These are phyloP conservation scores for Lepilemur ruficaudatus DNA, from an alignment of 2,797 vertebrate species.

Conservation along the genomic window DNA sequence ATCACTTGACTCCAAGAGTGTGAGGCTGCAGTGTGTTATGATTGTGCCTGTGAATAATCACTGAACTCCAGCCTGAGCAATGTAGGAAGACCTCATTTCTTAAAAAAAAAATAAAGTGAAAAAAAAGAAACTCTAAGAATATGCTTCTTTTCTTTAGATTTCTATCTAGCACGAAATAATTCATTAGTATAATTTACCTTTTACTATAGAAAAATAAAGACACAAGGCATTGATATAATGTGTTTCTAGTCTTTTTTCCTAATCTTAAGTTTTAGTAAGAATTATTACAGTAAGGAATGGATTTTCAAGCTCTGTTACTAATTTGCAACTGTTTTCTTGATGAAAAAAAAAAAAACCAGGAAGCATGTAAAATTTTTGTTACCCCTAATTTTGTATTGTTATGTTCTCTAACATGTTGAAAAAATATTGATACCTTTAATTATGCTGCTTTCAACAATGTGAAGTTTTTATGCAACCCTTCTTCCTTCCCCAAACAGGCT, in stretches of 20 bases:
- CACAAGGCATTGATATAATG: not conserved
- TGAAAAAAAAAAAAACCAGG: not conserved
- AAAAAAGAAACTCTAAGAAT: not conserved
- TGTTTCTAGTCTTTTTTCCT: slow-evolving; percentile 28
- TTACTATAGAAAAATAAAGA: not conserved
- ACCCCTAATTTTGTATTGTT: not conserved
- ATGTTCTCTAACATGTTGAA: slow-evolving; percentile 8
- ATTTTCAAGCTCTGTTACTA: not conserved
- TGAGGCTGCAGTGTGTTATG: not conserved
- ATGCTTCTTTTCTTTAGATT: slow-evolving; percentile 25
- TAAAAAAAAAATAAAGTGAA: not conserved
- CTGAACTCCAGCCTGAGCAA: not conserved
- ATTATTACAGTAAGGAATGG: not conserved
- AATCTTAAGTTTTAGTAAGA: not conserved
- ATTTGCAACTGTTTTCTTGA: slow-evolving; percentile 3
- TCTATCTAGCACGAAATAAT: not conserved
- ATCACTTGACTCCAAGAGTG: not conserved
- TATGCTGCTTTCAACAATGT: not conserved
- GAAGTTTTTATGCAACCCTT: not conserved
- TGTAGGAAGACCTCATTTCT: not conserved
- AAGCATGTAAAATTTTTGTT: not conserved
- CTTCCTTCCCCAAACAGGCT: not conserved
- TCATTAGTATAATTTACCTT: not conserved
- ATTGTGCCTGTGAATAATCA: not conserved
- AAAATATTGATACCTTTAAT: not conserved